phyloP scores from a whole-genome alignment of 1,140 invertebrate genomes.

The Ceratitis capitata region DNA sequence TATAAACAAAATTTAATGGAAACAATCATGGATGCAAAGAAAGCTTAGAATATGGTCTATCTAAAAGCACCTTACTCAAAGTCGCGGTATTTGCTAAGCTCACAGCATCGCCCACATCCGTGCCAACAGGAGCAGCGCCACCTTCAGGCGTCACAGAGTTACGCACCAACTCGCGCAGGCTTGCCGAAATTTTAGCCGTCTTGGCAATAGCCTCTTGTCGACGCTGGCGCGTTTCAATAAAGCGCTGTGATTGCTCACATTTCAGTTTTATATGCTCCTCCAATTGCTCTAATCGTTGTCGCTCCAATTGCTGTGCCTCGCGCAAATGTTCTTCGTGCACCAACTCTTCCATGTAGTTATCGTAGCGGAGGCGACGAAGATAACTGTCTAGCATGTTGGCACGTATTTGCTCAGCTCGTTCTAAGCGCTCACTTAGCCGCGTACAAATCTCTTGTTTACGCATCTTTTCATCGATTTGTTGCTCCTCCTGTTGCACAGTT shows the following conservation, averaged over 20 bases:
- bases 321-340: conserved; percentile 63
- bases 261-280: conserved; percentile 56
- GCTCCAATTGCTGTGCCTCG: conserved; percentile 54
- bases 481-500: conserved; percentile 57
- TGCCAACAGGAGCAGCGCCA: conserved; percentile 33
- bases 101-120: conserved; percentile 41
- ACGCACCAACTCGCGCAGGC: conserved; percentile 59
- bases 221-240: conserved; percentile 54
- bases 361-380: conserved; percentile 56
- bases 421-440: conserved; percentile 53
- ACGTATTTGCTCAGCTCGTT: conserved; percentile 56
- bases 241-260: conserved; percentile 53
- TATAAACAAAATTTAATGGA: not conserved
- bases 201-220: conserved; percentile 53
- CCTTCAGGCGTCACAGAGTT: conserved; percentile 59
- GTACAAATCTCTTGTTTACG: conserved; percentile 57
- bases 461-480: conserved; percentile 55
- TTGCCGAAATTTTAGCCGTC: conserved; percentile 61
- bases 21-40: not conserved
- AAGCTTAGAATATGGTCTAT: conserved; percentile 39
- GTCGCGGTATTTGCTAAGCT: conserved; percentile 49
- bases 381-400: conserved; percentile 54
- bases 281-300: conserved; percentile 52
- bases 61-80: conserved; percentile 51
- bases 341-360: conserved; percentile 60